phyloP scores from a whole-genome alignment of 1,140 invertebrate species.

The Drosophila pseudoobscura region DNA sequence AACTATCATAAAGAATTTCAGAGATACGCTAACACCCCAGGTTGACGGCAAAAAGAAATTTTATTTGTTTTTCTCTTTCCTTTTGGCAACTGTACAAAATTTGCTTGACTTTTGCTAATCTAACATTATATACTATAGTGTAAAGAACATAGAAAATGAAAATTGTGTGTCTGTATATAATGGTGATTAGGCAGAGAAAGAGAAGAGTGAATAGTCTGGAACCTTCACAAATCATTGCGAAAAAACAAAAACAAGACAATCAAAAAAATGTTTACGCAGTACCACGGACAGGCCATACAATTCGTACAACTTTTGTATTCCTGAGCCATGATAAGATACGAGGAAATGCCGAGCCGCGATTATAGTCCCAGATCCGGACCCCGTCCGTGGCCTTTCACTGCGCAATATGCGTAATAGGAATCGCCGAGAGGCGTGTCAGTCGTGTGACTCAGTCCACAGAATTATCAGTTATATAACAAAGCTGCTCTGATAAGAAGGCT shows the following conservation, averaged over 20 bases:
- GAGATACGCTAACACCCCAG: constrained; percentile 28
- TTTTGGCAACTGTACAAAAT: constrained; percentile 73
- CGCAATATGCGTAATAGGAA: constrained; percentile 20
- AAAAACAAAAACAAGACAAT: constrained; percentile 55
- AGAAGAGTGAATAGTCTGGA: constrained; percentile 54
- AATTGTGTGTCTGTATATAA: neutral
- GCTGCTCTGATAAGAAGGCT: constrained; percentile 16
- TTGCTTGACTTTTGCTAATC: constrained; percentile 54
- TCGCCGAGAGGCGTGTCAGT: constrained; percentile 55
- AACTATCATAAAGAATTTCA: constrained; percentile 15
- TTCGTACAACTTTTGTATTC: neutral
- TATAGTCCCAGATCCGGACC: neutral
- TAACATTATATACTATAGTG: constrained; percentile 30
- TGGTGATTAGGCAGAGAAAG: constrained; percentile 8
- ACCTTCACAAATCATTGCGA: constrained; percentile 40
- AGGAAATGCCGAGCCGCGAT: constrained; percentile 24
- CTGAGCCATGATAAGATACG: constrained; percentile 33
- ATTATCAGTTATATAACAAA: constrained; percentile 55
- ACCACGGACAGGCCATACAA: constrained; percentile 39
- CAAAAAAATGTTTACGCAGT: constrained; percentile 41
- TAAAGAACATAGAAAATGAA: constrained; percentile 31
- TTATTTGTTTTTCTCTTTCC: constrained; percentile 36
- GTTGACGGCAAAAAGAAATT: constrained; percentile 12
- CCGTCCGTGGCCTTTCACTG: constrained; percentile 20
- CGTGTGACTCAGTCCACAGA: constrained; percentile 55